Base-by-base conservation (phyloP, 2,888 invertebrate species). In the Agrilus cyanescens region DNA sequence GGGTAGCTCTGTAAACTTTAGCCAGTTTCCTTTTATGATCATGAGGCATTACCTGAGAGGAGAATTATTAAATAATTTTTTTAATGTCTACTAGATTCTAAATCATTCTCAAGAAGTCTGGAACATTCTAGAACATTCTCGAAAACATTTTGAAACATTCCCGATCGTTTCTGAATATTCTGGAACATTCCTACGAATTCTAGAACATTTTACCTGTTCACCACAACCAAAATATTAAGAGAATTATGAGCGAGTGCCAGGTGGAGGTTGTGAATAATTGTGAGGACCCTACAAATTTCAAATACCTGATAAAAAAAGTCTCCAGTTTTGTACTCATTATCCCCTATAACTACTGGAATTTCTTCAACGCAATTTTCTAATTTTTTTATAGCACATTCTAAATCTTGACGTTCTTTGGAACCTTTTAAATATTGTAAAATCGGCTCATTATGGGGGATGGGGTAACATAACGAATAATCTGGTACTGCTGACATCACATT, bases 311-410 rank as follows among this genome's bases (percentile, higher is more conserved):
- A 81, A 53, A 75, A 74, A 40, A 82, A 79, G 57, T 80, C 74
- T 45, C 82, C 76, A 1, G 87, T 86, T 55, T 75, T 76, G 53
- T 85, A 80, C 60, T 83, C 83, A 65, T 96, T 77, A 52, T 85
- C 84, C n/a, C 95, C 97, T 61, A 98, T 90, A 12, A 96, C 80
- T 61, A 98, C 85, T 7, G 98, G 97, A 46, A 97, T 79, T 52
- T 97, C 95, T 59, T 85, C 83, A 45, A 80, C 78, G 43, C 71
- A 70, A 16, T 70, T 65, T 12, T 80, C 70, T 50, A 80, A 76
- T 46, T 77, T 69, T 47, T 78, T 69, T 33, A 97, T 66, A 36
- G 82, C 82, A 38, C 73, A 71, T 50, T 80, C 75, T 29, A 97
- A 68, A 36, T 78, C 80, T 40, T 69, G 65, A 43, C 93, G 76